phyloP scores from a whole-genome alignment of 2,113 vertebrate species.

The Rhadina sibilatrix region DNA sequence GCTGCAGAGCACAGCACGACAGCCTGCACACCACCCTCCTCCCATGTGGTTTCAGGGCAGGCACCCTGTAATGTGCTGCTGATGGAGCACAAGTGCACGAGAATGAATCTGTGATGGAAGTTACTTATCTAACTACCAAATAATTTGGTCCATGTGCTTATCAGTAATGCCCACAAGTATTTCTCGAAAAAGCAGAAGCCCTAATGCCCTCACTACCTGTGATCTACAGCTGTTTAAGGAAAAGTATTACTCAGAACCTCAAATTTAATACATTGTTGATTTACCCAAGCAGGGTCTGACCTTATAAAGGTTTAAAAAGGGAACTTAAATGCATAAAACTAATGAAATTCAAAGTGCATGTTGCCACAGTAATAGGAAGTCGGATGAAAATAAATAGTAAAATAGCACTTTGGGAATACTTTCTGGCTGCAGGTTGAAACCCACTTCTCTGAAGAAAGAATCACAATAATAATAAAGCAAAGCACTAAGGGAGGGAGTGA shows the following conservation, averaged over 20 bases:
- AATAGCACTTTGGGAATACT: constrained; percentile 58
- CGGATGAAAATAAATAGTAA: constrained; percentile 48
- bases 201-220: neutral
- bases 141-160: neutral
- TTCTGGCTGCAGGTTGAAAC: neutral
- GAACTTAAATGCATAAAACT: constrained; percentile 57
- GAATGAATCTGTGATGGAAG: neutral
- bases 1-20: accelerated
- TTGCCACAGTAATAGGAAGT: constrained; percentile 50
- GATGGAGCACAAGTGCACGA: accelerated
- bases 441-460: neutral
- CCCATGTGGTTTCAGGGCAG: neutral
- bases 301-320: constrained; percentile 49
- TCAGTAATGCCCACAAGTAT: neutral
- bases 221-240: constrained; percentile 8
- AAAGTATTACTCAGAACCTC: neutral
- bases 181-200: neutral
- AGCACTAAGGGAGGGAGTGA: neutral
- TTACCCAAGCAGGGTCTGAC: constrained; percentile 49
- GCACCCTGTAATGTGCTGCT: neutral
- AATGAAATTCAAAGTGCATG: constrained; percentile 63
- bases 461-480: neutral
- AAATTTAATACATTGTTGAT: constrained; percentile 45
- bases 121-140: neutral
- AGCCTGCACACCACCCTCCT: neutral